A percentile compares a stretch with the other conserved stretches of the same genome.
phyloP scores from a whole-genome alignment of 2,797 vertebrate species.

The Ctenopoma multispine region DNA sequence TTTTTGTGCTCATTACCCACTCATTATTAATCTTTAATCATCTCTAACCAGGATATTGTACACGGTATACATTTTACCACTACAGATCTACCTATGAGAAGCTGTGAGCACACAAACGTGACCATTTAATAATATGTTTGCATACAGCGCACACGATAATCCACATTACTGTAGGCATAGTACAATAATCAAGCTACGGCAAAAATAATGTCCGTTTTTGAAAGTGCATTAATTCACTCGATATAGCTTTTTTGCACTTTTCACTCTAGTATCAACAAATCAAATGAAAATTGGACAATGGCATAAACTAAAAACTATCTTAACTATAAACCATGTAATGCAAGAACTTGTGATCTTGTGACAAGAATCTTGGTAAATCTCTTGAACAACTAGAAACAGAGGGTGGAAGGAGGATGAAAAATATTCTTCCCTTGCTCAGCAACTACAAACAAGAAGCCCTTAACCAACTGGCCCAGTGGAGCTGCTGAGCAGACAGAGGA shows the following conservation, averaged over 20 bases:
- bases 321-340: not conserved
- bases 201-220: too few relatives aligned
- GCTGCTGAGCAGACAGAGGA: conserved; percentile 37
- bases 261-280: not conserved
- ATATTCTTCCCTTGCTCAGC: conserved; percentile 16
- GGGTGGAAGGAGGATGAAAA: conserved; percentile 14
- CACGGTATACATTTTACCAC: too few relatives aligned
- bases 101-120: too few relatives aligned
- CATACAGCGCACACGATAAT: too few relatives aligned
- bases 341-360: not conserved
- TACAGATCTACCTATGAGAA: too few relatives aligned
- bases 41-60: not conserved
- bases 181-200: not conserved
- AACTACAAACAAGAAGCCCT: conserved; percentile 51
- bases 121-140: too few relatives aligned
- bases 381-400: conserved; percentile 5
- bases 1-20: not conserved
- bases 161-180: too few relatives aligned
- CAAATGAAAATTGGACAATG: not conserved
- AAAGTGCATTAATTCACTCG: not conserved
- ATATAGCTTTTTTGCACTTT: too few relatives aligned
- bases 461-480: conserved; percentile 38
- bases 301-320: not conserved
- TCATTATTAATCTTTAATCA: not conserved
- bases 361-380: conserved; percentile 24